phyloP scores from a whole-genome alignment of 2,888 invertebrate species.

The Tetragnatha montana region DNA sequence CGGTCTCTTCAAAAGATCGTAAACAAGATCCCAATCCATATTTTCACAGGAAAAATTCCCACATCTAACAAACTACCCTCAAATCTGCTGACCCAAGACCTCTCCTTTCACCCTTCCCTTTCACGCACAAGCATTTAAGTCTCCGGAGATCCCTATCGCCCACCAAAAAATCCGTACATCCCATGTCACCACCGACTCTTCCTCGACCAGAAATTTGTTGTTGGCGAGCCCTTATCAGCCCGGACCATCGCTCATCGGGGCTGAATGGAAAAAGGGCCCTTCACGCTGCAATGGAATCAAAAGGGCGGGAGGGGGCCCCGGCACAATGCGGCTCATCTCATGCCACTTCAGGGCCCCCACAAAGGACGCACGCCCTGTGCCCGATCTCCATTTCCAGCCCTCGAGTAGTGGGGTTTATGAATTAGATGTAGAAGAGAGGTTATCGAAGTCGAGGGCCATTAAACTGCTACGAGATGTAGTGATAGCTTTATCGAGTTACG shows the following conservation, averaged over 20 bases:
- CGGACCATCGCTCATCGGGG: constrained; percentile 49
- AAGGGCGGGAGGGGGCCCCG: constrained; percentile 25
- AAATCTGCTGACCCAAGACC: background rate
- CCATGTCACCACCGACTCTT: background rate
- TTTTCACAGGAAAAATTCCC: background rate
- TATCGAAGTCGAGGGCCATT: constrained; percentile 22
- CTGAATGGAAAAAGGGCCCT: constrained; percentile 20
- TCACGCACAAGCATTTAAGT: background rate
- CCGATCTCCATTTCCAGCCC: constrained; percentile 59
- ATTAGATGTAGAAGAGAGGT: constrained; percentile 19
- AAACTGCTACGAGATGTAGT: constrained; percentile 26
- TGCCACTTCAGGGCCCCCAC: constrained; percentile 55
- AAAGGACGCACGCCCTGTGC: constrained; percentile 68
- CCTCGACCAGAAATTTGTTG: constrained; percentile 5
- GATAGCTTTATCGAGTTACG: constrained; percentile 43
- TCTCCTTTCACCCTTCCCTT: background rate
- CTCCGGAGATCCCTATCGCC: background rate
- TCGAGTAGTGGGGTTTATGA: constrained; percentile 45
- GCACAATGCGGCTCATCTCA: constrained; percentile 43
- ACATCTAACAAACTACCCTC: background rate
- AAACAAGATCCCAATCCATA: background rate
- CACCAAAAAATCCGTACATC: background rate
- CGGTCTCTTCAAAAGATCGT: no score
- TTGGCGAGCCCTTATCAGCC: constrained; percentile 45
- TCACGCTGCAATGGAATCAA: constrained; percentile 61